Percentiles rank a stretch among this genome's conserved stretches.
phyloP scores from a whole-genome alignment of 2,797 vertebrate species.

The Tenualosa thibaudeaui region DNA sequence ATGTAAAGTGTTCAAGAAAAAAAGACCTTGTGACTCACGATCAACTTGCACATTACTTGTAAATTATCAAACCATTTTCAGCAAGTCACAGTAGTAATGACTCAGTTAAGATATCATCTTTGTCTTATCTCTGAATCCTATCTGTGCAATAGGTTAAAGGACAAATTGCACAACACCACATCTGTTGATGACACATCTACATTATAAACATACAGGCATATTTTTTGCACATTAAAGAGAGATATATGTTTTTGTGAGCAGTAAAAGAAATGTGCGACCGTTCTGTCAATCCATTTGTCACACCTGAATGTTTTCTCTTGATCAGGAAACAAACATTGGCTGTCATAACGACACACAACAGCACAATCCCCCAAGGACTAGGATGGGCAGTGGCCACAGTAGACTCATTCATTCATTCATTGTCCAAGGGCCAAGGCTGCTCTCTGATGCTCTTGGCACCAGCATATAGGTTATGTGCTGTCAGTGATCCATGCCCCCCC shows the following conservation, averaged over 20 bases:
- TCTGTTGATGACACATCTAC: neutral
- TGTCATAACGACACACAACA: neutral
- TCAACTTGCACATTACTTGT: no score
- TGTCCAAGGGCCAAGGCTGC: neutral
- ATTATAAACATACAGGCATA: neutral
- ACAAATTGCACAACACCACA: neutral
- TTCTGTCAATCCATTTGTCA: neutral
- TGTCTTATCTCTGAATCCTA: neutral
- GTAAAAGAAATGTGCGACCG: neutral
- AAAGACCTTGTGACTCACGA: no score
- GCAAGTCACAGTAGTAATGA: neutral
- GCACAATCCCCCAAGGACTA: neutral
- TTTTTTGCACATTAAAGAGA: neutral
- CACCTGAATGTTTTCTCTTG: neutral
- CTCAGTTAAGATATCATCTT: neutral
- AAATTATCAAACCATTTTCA: no score
- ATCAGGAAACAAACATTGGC: neutral
- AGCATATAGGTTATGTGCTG: neutral
- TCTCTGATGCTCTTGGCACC: constrained; percentile 22
- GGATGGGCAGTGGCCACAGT: neutral
- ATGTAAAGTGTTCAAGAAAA: no score
- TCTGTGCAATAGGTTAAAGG: neutral
- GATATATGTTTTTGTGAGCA: neutral
- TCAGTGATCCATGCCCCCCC: neutral
- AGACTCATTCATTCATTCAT: neutral